Conservation (phyloP, 1,140 invertebrate species). For the Eumeta japonica region DNA sequence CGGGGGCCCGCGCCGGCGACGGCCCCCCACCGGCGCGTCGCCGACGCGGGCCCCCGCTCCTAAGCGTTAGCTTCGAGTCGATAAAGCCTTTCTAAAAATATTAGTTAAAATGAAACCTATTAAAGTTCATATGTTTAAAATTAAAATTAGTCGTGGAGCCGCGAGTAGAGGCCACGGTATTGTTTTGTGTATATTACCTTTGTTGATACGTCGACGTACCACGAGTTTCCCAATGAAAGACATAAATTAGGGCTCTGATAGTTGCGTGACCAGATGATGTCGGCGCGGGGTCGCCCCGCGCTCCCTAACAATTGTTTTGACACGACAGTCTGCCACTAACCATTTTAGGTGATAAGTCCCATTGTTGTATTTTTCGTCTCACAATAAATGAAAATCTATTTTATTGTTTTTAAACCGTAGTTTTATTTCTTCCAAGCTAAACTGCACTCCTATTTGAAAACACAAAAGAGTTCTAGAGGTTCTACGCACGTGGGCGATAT, state of each 20-base stretch:
- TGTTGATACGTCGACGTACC: slow-evolving; percentile 45
- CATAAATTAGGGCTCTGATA: slow-evolving; percentile 49
- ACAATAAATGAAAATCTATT: slow-evolving; percentile 59
- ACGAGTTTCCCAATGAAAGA: slow-evolving; percentile 54
- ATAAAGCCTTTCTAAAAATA: slow-evolving; percentile 55
- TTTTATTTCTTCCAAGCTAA: too few species aligned
- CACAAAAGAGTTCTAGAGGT: too few species aligned
- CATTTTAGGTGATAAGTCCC: slow-evolving; percentile 56
- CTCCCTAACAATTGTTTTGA: slow-evolving; percentile 42
- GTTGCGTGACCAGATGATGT: slow-evolving; percentile 2
- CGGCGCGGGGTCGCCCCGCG: slow-evolving; percentile 12
- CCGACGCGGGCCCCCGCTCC: slow-evolving; percentile 12
- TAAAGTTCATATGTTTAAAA: slow-evolving; percentile 51
- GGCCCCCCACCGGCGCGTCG: too few species aligned
- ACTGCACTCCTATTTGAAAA: too few species aligned
- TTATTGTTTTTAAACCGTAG: slow-evolving; percentile 54
- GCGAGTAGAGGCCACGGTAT: slow-evolving; percentile 47
- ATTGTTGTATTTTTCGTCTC: slow-evolving; percentile 59
- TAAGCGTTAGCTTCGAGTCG: slow-evolving; percentile 56
- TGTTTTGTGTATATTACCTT: slow-evolving; percentile 51
- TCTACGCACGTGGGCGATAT: too few species aligned
- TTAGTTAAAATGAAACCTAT: slow-evolving; percentile 52
- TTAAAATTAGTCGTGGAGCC: slow-evolving; percentile 49
- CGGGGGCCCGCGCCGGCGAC: slow-evolving; percentile 12
- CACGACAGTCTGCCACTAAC: slow-evolving; percentile 56